Percentiles rank a stretch among this genome's conserved stretches.
These are phyloP conservation scores for Ametastegia equiseti DNA, from an alignment of 2,888 invertebrate genomes.

Conservation along the genomic window DNA sequence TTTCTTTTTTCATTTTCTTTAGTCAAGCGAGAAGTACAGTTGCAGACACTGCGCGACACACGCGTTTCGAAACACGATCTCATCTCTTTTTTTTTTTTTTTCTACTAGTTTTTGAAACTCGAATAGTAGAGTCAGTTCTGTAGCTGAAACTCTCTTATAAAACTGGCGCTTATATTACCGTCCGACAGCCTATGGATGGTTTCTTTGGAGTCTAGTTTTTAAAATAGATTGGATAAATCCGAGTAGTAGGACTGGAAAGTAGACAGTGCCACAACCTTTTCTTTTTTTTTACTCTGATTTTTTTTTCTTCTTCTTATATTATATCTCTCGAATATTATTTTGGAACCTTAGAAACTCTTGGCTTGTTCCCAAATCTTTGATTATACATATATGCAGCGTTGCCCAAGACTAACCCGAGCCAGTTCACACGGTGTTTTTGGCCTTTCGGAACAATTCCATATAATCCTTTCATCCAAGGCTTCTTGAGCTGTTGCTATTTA, in stretches of 20 bases:
- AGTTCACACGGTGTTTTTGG: background rate
- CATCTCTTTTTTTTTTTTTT: background rate
- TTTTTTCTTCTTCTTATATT: background rate
- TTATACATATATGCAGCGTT: background rate
- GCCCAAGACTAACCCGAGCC: background rate
- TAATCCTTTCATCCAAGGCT: background rate
- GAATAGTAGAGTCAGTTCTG: background rate
- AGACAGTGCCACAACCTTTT: background rate
- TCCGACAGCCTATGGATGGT: background rate
- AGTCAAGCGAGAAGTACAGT: background rate
- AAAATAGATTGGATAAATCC: slow-evolving; percentile 13
- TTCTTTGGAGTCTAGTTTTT: slow-evolving; percentile 37
- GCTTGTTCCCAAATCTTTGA: background rate
- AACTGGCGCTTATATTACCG: too few relatives aligned
- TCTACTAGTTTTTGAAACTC: background rate
- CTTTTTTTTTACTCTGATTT: too few relatives aligned
- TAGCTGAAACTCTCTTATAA: too few relatives aligned
- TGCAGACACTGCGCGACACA: background rate
- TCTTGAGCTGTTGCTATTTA: background rate
- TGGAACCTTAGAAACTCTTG: background rate
- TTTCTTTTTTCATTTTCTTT: background rate
- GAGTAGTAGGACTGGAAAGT: background rate
- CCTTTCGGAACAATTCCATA: background rate
- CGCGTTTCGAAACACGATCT: background rate
- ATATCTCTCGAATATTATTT: background rate